Percentiles rank a stretch among this genome's conserved stretches.
Conservation (phyloP, 2,797 vertebrate genomes). For the Girardinus metallicus region DNA sequence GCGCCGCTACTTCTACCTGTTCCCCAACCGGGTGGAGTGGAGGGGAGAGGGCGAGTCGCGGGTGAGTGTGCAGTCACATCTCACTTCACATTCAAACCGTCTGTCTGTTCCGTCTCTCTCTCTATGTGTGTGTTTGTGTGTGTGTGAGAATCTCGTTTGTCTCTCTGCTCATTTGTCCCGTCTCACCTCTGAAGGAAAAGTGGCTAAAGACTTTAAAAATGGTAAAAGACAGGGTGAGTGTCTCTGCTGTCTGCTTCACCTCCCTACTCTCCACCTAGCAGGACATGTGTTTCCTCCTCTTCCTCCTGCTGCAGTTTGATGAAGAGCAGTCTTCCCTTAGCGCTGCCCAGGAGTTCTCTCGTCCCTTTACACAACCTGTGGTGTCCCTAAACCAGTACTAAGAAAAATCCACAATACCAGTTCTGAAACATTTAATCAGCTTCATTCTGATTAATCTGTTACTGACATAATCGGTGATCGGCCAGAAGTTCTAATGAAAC, state of each 20-base stretch:
- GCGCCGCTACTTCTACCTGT: constrained; percentile 97
- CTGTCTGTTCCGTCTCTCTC: constrained; percentile 1
- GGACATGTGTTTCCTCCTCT: background rate
- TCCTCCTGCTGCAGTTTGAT: constrained; percentile 12
- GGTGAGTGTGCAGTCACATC: constrained; percentile 79
- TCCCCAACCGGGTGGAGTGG: constrained; percentile 99
- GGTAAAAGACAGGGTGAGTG: constrained; percentile 83
- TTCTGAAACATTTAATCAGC: too few relatives aligned
- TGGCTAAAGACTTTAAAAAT: constrained; percentile 85
- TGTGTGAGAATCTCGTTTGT: constrained; percentile 26
- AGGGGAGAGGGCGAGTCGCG: constrained; percentile 94
- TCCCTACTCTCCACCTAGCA: constrained; percentile 28
- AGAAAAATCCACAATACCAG: background rate
- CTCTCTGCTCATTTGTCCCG: constrained; percentile 27
- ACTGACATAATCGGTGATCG: too few relatives aligned
- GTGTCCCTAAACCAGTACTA: background rate
- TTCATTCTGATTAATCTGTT: background rate
- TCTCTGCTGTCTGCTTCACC: constrained; percentile 27
- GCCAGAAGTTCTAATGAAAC: too few relatives aligned
- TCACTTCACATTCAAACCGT: background rate
- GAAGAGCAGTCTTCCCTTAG: background rate
- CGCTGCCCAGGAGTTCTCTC: background rate
- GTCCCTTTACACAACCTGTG: background rate
- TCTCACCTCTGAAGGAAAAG: constrained; percentile 79
- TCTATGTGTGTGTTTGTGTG: too few relatives aligned